A percentile compares a stretch with the other conserved stretches of the same genome.
These are phyloP conservation scores for Hypothenemus hampei DNA, from an alignment of 1,140 invertebrate species.

Conservation along the genomic window DNA sequence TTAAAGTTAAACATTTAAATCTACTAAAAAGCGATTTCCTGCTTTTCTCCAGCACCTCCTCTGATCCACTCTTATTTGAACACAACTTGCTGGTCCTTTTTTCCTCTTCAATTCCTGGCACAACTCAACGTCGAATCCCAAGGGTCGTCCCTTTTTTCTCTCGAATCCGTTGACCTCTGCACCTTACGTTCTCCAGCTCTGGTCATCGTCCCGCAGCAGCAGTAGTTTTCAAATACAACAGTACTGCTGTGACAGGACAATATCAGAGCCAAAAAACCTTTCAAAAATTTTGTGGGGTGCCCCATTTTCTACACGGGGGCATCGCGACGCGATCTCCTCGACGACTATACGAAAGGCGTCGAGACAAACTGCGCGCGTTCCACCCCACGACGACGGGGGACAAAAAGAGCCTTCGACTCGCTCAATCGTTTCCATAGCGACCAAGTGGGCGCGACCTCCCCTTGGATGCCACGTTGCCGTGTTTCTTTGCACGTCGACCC, in stretches of 20 bases:
- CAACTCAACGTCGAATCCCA: no score
- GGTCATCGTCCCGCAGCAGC: slow-evolving; percentile 83
- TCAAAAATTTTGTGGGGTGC: no score
- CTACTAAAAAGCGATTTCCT: no score
- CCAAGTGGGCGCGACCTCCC: slow-evolving; percentile 23
- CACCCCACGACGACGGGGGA: no score
- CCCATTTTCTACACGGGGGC: slow-evolving; percentile 35
- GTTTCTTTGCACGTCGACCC: neutral
- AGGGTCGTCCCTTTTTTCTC: no score
- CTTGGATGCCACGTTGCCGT: slow-evolving; percentile 7
- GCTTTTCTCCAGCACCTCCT: no score
- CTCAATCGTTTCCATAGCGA: slow-evolving; percentile 35
- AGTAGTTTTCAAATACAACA: slow-evolving; percentile 68
- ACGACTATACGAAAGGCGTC: slow-evolving; percentile 40
- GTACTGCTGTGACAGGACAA: slow-evolving; percentile 95
- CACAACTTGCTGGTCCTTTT: no score
- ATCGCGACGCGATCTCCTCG: slow-evolving; percentile 24
- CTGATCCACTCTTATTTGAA: no score
- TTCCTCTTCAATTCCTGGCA: no score
- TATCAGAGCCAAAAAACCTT: slow-evolving; percentile 69
- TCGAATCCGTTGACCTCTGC: no score
- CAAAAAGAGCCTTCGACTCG: no score
- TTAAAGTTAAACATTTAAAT: no score
- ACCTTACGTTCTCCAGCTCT: slow-evolving; percentile 47
- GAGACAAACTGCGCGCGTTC: slow-evolving; percentile 34